Conservation (phyloP, 2,888 invertebrate genomes). For the Ephialtes manifestator region DNA sequence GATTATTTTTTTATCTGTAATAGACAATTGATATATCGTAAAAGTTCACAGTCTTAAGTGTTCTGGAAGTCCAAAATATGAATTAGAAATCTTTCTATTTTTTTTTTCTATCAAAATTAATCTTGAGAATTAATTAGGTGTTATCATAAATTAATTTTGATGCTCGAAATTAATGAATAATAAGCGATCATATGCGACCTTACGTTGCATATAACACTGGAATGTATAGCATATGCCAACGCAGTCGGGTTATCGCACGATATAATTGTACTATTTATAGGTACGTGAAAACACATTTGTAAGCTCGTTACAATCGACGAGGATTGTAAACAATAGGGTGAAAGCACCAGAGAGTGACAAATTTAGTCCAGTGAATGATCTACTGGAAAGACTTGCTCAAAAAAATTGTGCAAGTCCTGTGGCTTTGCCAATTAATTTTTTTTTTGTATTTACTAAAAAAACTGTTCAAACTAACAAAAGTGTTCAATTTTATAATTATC, state of each 20-base stretch:
- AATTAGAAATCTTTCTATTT: no score
- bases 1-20: no score
- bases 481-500: no score
- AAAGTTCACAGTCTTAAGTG: no score
- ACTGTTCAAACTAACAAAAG: no score
- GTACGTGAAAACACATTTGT: slow-evolving; percentile 53
- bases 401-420: no score
- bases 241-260: slow-evolving; percentile 66
- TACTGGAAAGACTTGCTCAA: not conserved
- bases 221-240: not conserved
- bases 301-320: slow-evolving; percentile 45
- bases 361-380: slow-evolving; percentile 27
- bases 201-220: not conserved
- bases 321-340: slow-evolving; percentile 56
- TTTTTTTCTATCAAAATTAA: not conserved
- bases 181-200: not conserved
- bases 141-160: not conserved
- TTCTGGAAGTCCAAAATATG: no score
- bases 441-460: no score
- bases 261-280: slow-evolving; percentile 68
- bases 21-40: no score
- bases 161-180: not conserved
- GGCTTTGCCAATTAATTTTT: no score
- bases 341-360: slow-evolving; percentile 37
- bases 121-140: not conserved